phyloP scores from a whole-genome alignment of 2,888 invertebrate genomes.

The Tetranychus piercei region DNA sequence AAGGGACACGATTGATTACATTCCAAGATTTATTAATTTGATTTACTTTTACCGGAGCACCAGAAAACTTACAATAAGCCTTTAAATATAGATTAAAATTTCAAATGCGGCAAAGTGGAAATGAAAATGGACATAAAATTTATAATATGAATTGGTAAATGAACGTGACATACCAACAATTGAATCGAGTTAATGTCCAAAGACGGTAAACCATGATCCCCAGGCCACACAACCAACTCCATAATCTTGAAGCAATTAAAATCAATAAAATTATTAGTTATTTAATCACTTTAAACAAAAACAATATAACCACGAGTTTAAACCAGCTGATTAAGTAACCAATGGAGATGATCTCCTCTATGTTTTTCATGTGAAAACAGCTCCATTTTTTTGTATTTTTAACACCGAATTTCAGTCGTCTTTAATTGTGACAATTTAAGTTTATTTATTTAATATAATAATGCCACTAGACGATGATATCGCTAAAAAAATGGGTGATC shows the following conservation, averaged over 20 bases:
- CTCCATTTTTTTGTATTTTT: neutral
- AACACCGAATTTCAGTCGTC: neutral
- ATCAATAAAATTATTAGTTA: neutral
- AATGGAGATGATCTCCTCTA: neutral
- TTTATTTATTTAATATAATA: neutral
- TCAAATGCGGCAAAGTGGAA: neutral
- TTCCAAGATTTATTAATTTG: conserved; percentile 44
- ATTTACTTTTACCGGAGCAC: conserved; percentile 50
- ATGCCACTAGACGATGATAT: neutral
- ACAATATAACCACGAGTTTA: neutral
- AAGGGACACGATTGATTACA: neutral
- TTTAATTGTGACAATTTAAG: neutral
- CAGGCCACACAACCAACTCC: conserved; percentile 57
- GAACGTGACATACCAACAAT: conserved; percentile 44
- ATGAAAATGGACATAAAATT: neutral
- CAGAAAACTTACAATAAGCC: conserved; percentile 54
- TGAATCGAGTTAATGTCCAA: conserved; percentile 63
- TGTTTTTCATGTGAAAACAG: neutral
- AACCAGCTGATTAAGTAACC: neutral
- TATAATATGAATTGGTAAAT: neutral
- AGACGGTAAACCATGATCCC: conserved; percentile 70
- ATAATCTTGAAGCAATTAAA: neutral
- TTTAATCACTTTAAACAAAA: neutral
- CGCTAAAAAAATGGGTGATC: neutral
- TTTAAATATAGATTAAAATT: conserved; percentile 31